Percentiles rank a stretch among this genome's conserved stretches.
Conservation (phyloP, 2,797 vertebrate genomes). For the Schizothorax lantsangensis region DNA sequence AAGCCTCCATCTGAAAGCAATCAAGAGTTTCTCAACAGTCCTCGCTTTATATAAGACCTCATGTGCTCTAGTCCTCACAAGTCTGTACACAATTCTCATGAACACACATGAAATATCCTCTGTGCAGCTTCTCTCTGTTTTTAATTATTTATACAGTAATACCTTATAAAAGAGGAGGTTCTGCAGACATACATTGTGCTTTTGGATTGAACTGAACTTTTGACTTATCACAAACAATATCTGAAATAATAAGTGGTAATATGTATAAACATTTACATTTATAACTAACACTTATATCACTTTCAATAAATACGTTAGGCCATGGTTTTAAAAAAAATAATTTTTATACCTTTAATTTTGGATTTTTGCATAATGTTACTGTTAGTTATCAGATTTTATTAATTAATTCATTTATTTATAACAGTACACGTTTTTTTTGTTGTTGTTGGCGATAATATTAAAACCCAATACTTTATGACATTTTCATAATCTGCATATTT, state of each 20-base stretch:
- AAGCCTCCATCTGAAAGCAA: constrained; percentile 46
- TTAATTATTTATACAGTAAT: constrained; percentile 13
- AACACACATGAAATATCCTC: constrained; percentile 5
- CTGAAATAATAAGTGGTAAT: background rate
- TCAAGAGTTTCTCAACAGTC: constrained; percentile 34
- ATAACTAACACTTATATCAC: background rate
- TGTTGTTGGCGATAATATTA: background rate
- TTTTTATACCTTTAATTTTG: background rate
- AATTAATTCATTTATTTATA: background rate
- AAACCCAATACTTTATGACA: background rate
- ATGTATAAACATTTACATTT: background rate
- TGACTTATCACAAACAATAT: background rate
- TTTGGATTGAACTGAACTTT: background rate
- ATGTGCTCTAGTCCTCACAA: constrained; percentile 4
- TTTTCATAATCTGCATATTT: background rate
- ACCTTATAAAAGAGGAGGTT: background rate
- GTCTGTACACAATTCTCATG: constrained; percentile 7
- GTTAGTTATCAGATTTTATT: background rate
- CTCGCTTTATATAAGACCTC: constrained; percentile 24
- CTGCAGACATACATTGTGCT: background rate
- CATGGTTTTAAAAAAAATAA: background rate
- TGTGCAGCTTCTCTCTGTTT: background rate
- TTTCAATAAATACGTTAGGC: background rate
- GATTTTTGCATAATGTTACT: background rate
- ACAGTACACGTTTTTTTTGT: background rate